Percentiles rank a stretch among this genome's conserved stretches.
Conservation (phyloP, 2,113 vertebrate genomes). For the Heterotilapia buettikoferi region DNA sequence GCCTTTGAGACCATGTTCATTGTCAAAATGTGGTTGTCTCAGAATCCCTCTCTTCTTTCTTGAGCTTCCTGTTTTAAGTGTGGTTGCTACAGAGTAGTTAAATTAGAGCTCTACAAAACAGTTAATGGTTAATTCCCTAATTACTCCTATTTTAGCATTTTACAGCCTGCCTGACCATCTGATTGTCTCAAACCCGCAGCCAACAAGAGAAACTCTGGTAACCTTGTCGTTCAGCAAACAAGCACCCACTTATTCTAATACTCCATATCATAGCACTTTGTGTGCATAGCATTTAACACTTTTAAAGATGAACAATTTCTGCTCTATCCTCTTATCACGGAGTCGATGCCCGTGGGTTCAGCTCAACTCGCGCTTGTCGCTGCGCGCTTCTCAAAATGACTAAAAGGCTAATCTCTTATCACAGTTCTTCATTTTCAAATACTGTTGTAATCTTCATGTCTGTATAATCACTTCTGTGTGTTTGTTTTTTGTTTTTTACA, state of each 20-base stretch:
- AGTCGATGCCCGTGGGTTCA: not conserved
- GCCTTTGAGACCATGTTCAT: conserved; percentile 1
- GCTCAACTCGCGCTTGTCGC: not conserved
- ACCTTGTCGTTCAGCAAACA: not conserved
- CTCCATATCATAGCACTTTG: not conserved
- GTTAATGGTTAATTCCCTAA: conserved; percentile 49
- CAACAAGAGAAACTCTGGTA: not conserved
- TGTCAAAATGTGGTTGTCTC: not conserved
- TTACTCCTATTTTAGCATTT: conserved; percentile 35
- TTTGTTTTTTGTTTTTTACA: not conserved
- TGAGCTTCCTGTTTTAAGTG: not conserved
- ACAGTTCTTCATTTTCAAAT: not conserved
- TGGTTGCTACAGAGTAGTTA: not conserved
- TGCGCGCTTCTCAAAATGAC: not conserved
- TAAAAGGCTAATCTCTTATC: not conserved
- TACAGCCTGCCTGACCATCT: not conserved
- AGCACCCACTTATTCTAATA: not conserved
- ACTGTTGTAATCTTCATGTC: not conserved
- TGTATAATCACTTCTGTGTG: not conserved
- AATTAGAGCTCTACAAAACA: not conserved
- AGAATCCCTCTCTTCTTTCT: not conserved
- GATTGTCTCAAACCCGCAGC: not conserved
- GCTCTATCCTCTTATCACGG: not conserved
- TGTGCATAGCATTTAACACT: not conserved
- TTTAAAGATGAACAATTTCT: not conserved